A percentile compares a stretch with the other conserved stretches of the same genome.
Conservation (phyloP, 2,888 invertebrate species). For the Cantharis nigra region DNA sequence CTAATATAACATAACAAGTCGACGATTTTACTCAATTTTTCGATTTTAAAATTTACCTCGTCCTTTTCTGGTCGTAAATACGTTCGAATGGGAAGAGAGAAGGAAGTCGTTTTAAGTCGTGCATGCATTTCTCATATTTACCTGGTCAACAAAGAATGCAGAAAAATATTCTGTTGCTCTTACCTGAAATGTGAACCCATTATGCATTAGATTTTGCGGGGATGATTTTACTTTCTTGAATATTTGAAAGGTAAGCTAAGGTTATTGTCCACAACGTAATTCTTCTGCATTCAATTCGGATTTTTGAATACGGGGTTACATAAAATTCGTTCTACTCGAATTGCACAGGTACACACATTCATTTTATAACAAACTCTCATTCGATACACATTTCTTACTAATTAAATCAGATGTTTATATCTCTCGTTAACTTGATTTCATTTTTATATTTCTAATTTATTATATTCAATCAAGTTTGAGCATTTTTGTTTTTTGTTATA, state of each 20-base stretch:
- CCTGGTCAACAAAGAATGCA: slow-evolving; percentile 36
- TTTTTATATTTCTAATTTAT: background rate
- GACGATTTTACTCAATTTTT: background rate
- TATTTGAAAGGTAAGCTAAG: slow-evolving; percentile 28
- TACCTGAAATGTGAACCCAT: slow-evolving; percentile 34
- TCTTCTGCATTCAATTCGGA: slow-evolving; percentile 26
- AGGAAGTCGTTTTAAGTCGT: background rate
- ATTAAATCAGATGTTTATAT: background rate
- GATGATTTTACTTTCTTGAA: slow-evolving; percentile 28
- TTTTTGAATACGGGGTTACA: slow-evolving; percentile 32
- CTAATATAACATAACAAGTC: slow-evolving; percentile 29
- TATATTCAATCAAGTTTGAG: too few species aligned
- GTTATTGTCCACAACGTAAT: slow-evolving; percentile 23
- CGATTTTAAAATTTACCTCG: background rate
- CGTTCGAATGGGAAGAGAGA: background rate
- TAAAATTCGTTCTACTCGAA: slow-evolving; percentile 38
- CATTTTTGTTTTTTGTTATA: too few species aligned
- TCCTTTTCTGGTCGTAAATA: background rate
- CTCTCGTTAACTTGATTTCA: background rate
- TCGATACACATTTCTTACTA: background rate
- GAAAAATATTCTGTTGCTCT: slow-evolving; percentile 34
- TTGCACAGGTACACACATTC: slow-evolving; percentile 35
- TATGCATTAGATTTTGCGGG: slow-evolving; percentile 30
- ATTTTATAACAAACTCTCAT: background rate
- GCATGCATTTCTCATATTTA: slow-evolving; percentile 26